Evolutionary conservation across 1,140 invertebrate genomes (phyloP).

Genomic region (Pseudomyrmex sp.): DNA sequence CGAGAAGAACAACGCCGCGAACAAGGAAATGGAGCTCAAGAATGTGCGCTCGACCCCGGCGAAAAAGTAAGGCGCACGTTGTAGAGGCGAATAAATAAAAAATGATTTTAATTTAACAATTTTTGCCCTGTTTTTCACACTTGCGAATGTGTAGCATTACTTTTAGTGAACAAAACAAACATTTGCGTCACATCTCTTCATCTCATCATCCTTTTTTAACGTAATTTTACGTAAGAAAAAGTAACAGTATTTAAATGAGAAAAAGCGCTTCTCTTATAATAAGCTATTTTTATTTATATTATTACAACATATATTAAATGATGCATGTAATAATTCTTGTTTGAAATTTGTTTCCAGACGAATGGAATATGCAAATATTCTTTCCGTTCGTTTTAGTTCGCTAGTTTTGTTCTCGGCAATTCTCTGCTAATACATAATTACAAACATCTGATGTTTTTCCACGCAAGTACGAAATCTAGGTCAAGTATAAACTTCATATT

Average conservation of each 20-base stretch:
- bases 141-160: not conserved
- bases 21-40: constrained; percentile 95
- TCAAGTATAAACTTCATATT: constrained; percentile 35
- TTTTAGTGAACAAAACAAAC: not conserved
- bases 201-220: not conserved
- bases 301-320: not conserved
- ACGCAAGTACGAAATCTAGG: constrained; percentile 38
- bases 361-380: constrained; percentile 2
- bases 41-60: constrained; percentile 92
- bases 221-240: not conserved
- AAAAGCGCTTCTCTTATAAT: not conserved
- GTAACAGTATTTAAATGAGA: not conserved
- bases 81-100: constrained; percentile 25
- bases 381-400: not conserved
- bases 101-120: constrained; percentile 20
- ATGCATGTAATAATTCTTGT: too few relatives aligned
- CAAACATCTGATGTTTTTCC: not conserved
- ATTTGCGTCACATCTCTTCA: not conserved
- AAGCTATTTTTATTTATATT: not conserved
- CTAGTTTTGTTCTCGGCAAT: not conserved
- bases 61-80: constrained; percentile 88
- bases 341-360: not conserved
- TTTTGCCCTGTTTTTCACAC: not conserved
- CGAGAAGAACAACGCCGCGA: constrained; percentile 92
- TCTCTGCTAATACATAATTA: not conserved